Base-by-base conservation (phyloP, 1,140 invertebrate species). In the Drosophila ambigua region DNA sequence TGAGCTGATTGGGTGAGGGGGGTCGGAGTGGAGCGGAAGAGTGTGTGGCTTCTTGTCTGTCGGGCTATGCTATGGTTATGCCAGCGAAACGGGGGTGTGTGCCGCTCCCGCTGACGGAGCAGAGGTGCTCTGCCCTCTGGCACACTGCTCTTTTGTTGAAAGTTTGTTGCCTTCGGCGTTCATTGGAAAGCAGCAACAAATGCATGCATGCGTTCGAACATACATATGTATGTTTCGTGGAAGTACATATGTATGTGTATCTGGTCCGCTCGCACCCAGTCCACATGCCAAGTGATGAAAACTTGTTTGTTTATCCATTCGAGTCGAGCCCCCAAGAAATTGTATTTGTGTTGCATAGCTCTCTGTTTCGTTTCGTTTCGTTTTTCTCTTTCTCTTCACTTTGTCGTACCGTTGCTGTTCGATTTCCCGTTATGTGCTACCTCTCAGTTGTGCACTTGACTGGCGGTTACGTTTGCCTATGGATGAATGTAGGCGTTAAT, bases 301-400 rank as follows among this genome's bases (percentile, higher is more conserved):
- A 73, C 71, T 72, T 72, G 71, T 73, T 73, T 73, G 31, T 51
- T 51, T 63, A 51, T 73, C 59, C 68, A 73, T 52, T 49, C 15
- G 63, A 73, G 71, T 73, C 69, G 71, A 73, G 71, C 71, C 71
- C 68, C 71, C 71, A 72, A 68, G 39, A 72, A 55, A 72, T 13
- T 39, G 35, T 49, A 74, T 74, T 64, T 74, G 74, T 57, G 52
- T 52, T 74, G 60, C 60, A 28, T 44, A 52, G 51, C 43, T 53
- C 65, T 64, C 55, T 31, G 52, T 48, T 44, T 31, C 39, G 52
- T 48, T 44, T 31, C 39, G 50, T 66, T 55, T 24, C 63, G 55
- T 43, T 48, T 68, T 55, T 24, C 63, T 67, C 50, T 48, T 68
- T 55, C 16, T 41, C 43, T 72, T 54, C 72, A 72, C 51, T 20